Evolutionary conservation across 2,113 vertebrate species (phyloP).

Genomic region (Lampris megalopsis): DNA sequence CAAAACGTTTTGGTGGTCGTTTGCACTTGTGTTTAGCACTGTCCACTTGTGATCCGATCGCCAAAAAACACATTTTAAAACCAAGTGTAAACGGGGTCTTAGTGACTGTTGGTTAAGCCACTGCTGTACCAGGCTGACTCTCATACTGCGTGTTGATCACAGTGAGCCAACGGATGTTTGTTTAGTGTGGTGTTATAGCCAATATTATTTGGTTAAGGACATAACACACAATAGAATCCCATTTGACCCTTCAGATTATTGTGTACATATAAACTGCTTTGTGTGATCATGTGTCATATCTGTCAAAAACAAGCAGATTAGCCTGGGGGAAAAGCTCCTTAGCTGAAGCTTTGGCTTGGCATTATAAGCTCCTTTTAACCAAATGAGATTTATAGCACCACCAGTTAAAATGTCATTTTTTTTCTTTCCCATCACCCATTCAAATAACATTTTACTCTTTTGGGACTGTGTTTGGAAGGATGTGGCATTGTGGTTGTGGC

Average conservation of each 20-base stretch:
- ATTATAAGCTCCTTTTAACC: constrained; percentile 39
- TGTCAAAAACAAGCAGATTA: constrained; percentile 46
- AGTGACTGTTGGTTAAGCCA: no score
- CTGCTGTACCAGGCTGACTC: no score
- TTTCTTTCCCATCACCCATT: neutral
- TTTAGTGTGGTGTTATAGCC: constrained; percentile 2
- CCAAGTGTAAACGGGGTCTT: no score
- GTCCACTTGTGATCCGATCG: no score
- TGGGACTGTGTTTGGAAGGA: constrained; percentile 43
- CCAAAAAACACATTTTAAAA: no score
- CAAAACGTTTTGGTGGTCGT: no score
- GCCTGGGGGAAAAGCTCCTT: constrained; percentile 20
- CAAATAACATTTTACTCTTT: neutral
- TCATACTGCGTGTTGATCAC: no score
- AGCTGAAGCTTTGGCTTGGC: constrained; percentile 14
- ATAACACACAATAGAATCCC: neutral
- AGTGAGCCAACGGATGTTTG: neutral
- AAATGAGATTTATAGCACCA: constrained; percentile 26
- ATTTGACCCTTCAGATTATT: constrained; percentile 10
- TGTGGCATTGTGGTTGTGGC: constrained; percentile 56
- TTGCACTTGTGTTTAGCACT: no score
- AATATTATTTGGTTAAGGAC: neutral
- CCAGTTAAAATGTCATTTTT: neutral
- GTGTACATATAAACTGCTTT: no score
- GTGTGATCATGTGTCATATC: constrained; percentile 23